These are phyloP conservation scores for Drosophila nr. medialis DNA, from an alignment of 2,888 invertebrate genomes.

Conservation along the genomic window DNA sequence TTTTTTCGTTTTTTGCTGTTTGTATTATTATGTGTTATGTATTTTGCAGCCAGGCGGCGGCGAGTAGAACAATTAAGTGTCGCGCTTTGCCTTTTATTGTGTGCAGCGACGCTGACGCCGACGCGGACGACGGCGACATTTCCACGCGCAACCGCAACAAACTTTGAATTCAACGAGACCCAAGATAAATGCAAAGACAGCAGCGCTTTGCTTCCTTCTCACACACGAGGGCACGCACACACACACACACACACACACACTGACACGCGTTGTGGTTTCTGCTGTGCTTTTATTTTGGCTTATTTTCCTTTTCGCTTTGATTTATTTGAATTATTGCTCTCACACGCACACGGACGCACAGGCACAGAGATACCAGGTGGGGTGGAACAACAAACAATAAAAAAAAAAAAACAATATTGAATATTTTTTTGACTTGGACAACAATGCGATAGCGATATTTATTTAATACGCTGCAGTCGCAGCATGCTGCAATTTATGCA, in stretches of 20 bases:
- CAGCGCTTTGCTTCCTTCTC: conserved; percentile 47
- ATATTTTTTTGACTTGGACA: conserved; percentile 26
- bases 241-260: conserved; percentile 4
- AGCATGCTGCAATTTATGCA: conserved; percentile 58
- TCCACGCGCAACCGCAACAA: conserved; percentile 64
- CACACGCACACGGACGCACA: conserved; percentile 15
- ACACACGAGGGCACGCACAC: conserved; percentile 22
- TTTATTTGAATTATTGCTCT: conserved; percentile 44
- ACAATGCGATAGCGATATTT: conserved; percentile 36
- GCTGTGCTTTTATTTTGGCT: conserved; percentile 38
- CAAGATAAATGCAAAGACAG: conserved; percentile 33
- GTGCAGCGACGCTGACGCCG: conserved; percentile 73
- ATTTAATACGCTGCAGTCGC: conserved; percentile 37
- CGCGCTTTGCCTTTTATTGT: conserved; percentile 55
- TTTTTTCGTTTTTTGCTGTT: conserved; percentile 29
- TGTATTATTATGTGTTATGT: conserved; percentile 45
- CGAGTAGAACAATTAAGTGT: conserved; percentile 58
- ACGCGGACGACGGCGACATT: conserved; percentile 62
- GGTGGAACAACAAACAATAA: conserved; percentile 39
- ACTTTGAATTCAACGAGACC: conserved; percentile 41
- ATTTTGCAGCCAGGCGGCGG: conserved; percentile 80
- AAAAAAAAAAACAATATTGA: conserved; percentile 25
- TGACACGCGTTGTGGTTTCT: conserved; percentile 27
- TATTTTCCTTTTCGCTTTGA: conserved; percentile 45
- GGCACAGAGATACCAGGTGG: conserved; percentile 29